Conservation (phyloP, 2,888 invertebrate species). For the Temnothorax rugatulus region DNA sequence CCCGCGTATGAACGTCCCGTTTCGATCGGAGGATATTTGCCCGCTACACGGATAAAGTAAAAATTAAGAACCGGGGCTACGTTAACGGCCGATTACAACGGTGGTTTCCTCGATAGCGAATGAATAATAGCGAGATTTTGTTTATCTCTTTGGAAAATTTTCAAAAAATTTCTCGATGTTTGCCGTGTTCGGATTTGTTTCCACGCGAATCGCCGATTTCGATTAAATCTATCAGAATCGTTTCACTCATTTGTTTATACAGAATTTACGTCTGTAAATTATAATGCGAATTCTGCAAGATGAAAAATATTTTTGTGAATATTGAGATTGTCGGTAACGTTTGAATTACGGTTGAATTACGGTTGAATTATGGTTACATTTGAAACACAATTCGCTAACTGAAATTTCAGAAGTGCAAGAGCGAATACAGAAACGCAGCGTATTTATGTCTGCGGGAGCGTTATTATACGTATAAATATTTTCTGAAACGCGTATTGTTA, state of each 20-base stretch:
- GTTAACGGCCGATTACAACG: not conserved
- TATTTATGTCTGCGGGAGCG: not conserved
- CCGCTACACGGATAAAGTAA: not conserved
- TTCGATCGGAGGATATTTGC: not conserved
- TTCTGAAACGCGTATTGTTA: not conserved
- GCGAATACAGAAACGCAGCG: not conserved
- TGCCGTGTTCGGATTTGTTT: not conserved
- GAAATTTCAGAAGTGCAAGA: not conserved
- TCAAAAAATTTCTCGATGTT: not conserved
- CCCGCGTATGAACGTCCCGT: not conserved
- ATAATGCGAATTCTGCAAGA: not conserved
- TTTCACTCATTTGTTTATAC: not conserved
- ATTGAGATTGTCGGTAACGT: not conserved
- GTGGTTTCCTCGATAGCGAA: not conserved
- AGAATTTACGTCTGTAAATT: conserved; percentile 1
- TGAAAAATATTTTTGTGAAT: not conserved
- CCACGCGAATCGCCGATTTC: not conserved
- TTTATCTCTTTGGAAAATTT: not conserved
- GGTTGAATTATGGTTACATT: no score
- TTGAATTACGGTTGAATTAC: not conserved
- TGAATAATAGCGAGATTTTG: not conserved
- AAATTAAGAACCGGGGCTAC: not conserved
- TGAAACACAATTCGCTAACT: no score
- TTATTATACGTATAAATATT: not conserved
- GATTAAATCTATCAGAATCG: not conserved